These are phyloP conservation scores for Bombus pascuorum DNA, from an alignment of 1,140 invertebrate species.

Conservation along the genomic window DNA sequence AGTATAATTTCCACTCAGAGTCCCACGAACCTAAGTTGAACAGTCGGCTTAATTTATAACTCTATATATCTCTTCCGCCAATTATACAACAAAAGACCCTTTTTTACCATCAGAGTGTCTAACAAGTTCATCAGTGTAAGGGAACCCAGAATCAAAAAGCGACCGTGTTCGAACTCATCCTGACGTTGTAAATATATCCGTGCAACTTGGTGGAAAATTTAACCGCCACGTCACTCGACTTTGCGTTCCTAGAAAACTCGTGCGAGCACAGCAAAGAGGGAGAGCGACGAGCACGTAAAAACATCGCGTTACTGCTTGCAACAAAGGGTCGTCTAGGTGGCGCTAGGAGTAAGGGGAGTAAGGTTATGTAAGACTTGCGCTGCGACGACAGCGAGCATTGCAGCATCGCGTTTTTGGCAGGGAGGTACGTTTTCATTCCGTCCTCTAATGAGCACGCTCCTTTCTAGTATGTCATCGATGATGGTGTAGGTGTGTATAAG, in stretches of 20 bases:
- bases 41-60: no score
- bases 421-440: constrained; percentile 54
- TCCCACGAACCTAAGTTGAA: no score
- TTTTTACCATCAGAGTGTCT: background rate
- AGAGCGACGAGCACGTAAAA: constrained; percentile 38
- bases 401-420: constrained; percentile 64
- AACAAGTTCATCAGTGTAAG: background rate
- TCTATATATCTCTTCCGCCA: background rate
- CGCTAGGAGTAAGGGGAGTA: no score
- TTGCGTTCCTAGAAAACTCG: constrained; percentile 48
- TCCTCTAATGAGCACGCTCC: background rate
- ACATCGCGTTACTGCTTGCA: background rate
- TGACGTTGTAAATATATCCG: constrained; percentile 25
- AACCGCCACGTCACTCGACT: constrained; percentile 57
- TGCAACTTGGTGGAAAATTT: constrained; percentile 60
- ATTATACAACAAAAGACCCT: background rate
- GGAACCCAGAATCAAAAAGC: no score
- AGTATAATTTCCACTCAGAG: no score
- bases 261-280: background rate
- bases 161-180: background rate
- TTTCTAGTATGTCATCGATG: constrained; percentile 20
- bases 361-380: constrained; percentile 60
- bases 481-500: background rate
- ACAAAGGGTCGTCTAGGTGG: background rate
- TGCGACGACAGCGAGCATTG: constrained; percentile 29